Evolutionary conservation across 2,888 invertebrate genomes (phyloP).

Genomic region (Watsonalla binaria): DNA sequence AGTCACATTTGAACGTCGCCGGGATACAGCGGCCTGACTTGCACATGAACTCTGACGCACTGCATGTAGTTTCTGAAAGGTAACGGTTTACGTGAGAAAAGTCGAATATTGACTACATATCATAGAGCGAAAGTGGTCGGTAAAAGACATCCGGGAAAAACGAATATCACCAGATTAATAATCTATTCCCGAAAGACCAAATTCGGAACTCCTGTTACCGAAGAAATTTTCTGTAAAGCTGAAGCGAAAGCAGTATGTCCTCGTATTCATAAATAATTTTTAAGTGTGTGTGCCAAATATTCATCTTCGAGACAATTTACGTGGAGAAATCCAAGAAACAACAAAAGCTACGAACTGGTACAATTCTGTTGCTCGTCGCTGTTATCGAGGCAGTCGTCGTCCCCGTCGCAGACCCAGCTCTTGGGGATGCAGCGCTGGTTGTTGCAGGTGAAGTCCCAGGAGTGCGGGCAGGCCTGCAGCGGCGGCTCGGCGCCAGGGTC

Average conservation of each 20-base stretch:
- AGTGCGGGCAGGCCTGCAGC: slow-evolving; percentile 91
- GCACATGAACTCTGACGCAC: slow-evolving; percentile 94
- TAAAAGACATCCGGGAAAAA: no score
- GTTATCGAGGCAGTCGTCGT: slow-evolving; percentile 96
- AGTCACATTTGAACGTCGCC: slow-evolving; percentile 94
- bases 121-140: no score
- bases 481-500: slow-evolving; percentile 94
- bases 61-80: slow-evolving; percentile 90
- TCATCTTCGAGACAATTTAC: no score
- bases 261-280: no score
- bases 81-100: neutral
- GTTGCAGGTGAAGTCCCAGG: slow-evolving; percentile 96
- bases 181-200: no score
- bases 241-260: no score
- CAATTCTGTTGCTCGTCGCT: slow-evolving; percentile 97
- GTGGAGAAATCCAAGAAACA: no score
- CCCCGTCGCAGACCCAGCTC: slow-evolving; percentile 97
- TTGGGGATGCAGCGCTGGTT: slow-evolving; percentile 95
- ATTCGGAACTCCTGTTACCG: no score
- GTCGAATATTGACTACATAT: no score
- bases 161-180: no score
- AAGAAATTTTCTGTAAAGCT: no score
- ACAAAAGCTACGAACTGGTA: slow-evolving; percentile 82
- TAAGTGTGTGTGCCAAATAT: no score
- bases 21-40: slow-evolving; percentile 95